A percentile compares a stretch with the other conserved stretches of the same genome.
Evolutionary conservation across 1,140 invertebrate genomes (phyloP).

Genomic region (Amyelois transitella): DNA sequence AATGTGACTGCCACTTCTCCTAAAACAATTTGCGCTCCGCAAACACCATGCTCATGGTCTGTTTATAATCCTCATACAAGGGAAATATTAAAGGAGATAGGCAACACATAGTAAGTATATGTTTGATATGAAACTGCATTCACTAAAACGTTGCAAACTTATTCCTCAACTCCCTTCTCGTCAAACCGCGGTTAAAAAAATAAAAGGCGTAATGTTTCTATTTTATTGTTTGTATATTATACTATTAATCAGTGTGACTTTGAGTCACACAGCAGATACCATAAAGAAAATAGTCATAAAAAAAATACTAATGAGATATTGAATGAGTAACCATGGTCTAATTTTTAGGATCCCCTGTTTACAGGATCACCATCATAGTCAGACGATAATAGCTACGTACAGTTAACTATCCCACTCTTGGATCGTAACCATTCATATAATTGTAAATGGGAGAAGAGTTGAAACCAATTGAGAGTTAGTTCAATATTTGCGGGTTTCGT

Average conservation of each 20-base stretch:
- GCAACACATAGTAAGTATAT: conserved; percentile 77
- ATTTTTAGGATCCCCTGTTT: no score
- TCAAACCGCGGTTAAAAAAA: not conserved
- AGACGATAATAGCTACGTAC: no score
- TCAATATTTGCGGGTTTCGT: not conserved
- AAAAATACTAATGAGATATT: no score
- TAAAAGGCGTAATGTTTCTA: not conserved
- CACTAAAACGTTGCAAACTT: not conserved
- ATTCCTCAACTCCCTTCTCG: not conserved
- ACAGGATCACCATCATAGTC: no score
- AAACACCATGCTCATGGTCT: conserved; percentile 78
- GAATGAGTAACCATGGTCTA: no score
- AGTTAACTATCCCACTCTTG: no score
- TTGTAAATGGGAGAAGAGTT: no score
- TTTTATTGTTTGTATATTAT: not conserved
- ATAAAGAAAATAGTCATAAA: no score
- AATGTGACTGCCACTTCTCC: not conserved
- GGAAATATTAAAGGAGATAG: conserved; percentile 75
- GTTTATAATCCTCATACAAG: conserved; percentile 75
- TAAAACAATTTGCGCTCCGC: conserved; percentile 38
- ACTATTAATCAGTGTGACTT: no score
- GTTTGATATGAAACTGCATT: not conserved
- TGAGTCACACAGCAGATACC: no score
- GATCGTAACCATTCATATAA: no score
- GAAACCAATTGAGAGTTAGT: not conserved